A percentile compares a stretch with the other conserved stretches of the same genome.
Conservation (phyloP, 37 sponge, comb jelly and placozoan species). For the Dysidea cf. avara region DNA sequence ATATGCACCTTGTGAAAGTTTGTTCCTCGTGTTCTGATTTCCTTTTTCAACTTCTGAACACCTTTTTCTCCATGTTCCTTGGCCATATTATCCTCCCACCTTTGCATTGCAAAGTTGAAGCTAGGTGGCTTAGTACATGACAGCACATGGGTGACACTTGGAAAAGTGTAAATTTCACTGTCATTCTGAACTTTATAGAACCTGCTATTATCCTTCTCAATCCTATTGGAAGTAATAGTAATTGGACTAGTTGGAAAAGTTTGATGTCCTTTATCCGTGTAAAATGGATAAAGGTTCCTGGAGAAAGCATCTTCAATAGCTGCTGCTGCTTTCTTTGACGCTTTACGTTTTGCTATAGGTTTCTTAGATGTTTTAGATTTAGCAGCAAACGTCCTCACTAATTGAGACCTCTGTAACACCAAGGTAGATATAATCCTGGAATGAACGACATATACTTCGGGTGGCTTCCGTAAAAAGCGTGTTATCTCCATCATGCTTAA, state of each 20-base stretch:
- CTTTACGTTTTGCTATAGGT: too few species aligned
- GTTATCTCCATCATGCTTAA: background rate
- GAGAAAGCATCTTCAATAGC: too few species aligned
- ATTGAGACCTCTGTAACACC: too few species aligned
- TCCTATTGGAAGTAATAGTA: too few species aligned
- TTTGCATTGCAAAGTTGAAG: conserved; percentile 1
- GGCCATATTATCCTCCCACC: conserved; percentile 33
- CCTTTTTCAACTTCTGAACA: background rate
- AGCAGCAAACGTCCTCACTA: too few species aligned
- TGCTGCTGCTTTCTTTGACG: too few species aligned
- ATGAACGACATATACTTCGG: too few species aligned
- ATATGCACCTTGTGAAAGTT: conserved; percentile 45
- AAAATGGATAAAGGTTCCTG: too few species aligned
- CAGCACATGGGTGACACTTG: conserved; percentile 69
- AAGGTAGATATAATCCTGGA: too few species aligned
- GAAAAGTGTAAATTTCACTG: background rate
- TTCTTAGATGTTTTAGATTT: too few species aligned
- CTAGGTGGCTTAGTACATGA: conserved; percentile 8
- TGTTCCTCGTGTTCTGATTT: conserved; percentile 6
- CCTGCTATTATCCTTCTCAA: conserved; percentile 2
- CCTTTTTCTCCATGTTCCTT: conserved; percentile 29
- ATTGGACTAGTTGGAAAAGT: too few species aligned
- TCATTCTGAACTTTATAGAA: background rate
- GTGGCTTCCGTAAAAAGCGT: background rate
- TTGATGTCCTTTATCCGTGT: background rate